phyloP scores from a whole-genome alignment of 2,113 vertebrate genomes.

The Ammospiza nelsoni region DNA sequence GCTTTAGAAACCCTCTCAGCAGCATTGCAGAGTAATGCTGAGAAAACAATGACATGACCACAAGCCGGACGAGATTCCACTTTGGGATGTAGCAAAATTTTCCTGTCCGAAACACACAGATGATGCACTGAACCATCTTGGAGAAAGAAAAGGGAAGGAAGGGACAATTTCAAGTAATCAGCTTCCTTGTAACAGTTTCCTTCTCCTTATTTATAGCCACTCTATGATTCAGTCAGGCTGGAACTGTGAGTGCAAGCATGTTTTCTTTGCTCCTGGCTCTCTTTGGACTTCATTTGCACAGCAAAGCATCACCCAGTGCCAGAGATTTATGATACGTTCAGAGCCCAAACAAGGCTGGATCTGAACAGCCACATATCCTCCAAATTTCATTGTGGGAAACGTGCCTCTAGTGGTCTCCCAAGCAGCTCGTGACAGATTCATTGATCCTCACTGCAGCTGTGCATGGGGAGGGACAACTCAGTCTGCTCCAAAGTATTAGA shows the following conservation, averaged over 20 bases:
- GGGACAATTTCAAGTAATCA: constrained; percentile 39
- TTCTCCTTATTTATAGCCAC: constrained; percentile 56
- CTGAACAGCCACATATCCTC: constrained; percentile 15
- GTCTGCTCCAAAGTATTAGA: neutral
- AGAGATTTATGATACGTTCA: constrained; percentile 3
- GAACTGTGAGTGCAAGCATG: constrained; percentile 33
- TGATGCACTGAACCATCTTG: constrained; percentile 20
- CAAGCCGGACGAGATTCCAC: neutral
- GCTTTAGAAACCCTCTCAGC: neutral
- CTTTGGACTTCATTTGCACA: constrained; percentile 51
- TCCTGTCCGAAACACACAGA: neutral
- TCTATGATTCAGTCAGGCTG: constrained; percentile 39
- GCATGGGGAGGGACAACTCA: neutral
- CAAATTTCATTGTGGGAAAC: neutral
- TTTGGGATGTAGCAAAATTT: constrained; percentile 1
- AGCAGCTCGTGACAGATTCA: neutral
- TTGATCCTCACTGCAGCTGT: neutral
- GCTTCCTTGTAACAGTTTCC: constrained; percentile 40
- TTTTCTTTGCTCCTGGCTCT: constrained; percentile 49
- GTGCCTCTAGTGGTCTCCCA: neutral
- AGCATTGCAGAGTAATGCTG: neutral
- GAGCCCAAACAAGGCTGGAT: constrained; percentile 33
- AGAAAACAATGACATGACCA: neutral
- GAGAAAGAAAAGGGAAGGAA: constrained; percentile 36
- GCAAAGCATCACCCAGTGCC: constrained; percentile 28